Conservation (phyloP, 92 coral and sea anemone species). For the Anthopleura xanthogrammica region DNA sequence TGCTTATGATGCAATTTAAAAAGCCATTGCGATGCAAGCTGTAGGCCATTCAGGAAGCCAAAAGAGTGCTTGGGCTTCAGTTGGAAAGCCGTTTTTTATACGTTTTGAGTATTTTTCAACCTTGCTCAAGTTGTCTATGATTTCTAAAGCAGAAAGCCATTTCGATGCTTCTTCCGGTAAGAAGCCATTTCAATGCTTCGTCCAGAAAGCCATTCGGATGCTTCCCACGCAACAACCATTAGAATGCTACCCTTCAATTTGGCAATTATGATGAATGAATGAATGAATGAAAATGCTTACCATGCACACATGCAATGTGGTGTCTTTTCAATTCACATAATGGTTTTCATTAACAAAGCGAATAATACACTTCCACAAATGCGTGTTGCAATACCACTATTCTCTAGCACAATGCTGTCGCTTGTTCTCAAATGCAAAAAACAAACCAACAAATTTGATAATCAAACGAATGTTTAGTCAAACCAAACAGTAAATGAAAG, state of each 20-base stretch:
- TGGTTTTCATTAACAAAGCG: not conserved
- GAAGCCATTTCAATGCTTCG: conserved; percentile 2
- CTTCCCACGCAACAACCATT: not conserved
- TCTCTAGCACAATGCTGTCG: not conserved
- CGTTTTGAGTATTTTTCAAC: too few species aligned
- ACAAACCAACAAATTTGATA: not conserved
- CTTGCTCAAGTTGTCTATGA: not conserved
- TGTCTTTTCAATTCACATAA: not conserved
- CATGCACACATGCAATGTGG: conserved; percentile 9
- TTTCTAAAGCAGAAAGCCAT: conserved; percentile 1
- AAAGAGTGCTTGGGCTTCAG: conserved; percentile 10
- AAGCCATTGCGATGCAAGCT: not conserved
- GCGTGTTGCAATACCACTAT: conserved; percentile 3
- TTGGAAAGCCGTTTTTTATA: conserved; percentile 14
- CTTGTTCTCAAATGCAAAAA: not conserved
- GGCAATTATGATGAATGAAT: conserved; percentile 3
- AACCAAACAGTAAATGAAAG: not conserved
- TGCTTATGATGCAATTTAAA: not conserved
- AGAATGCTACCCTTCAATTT: not conserved
- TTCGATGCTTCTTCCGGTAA: not conserved
- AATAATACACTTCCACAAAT: not conserved
- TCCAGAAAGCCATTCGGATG: not conserved
- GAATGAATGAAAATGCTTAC: not conserved
- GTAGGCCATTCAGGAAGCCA: conserved; percentile 8
- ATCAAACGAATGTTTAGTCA: not conserved